Base-by-base conservation (phyloP, 2,888 invertebrate genomes). In the Apantesis nais region DNA sequence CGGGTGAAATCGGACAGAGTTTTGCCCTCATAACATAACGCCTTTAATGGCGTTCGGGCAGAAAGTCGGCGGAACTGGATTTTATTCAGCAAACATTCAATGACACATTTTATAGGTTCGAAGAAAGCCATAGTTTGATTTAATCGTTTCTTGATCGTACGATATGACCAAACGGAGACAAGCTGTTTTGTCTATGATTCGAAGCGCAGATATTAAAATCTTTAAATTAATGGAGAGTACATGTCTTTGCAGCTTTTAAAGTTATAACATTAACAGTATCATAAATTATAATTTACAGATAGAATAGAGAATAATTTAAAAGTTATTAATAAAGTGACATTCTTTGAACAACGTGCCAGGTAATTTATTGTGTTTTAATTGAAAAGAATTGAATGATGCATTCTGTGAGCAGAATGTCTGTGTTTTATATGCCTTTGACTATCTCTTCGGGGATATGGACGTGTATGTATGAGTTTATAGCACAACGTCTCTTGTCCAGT, bases 1-100 rank as follows among this genome's bases (percentile, higher is more conserved):
- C 61, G 41, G 72, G 83, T 76, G 85, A 85, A 85, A 85, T 78
- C 80, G 79, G 74, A 71, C 71, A 76, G 62, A 73, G 71, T 70
- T 79, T 78, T 70, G 78, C 74, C 80, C 79, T 77, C 77, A 78
- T 75, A 78, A 73, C 77, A 78, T 78, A 76, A 74, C 64, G 69
- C 77, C 76, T 71, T 83, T 82, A 76, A 83, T 68, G 77, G 81
- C 22, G 25, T 31, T 66, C 71, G 82, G 14, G 61, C 66, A 66
- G 75, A 78, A 75, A 74, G 72, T 70, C 60, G 60, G 70, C 55
- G 48, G 9, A 71, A 66, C 77, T 66, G 72, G 70, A 74, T 74
- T 80, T 81, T 81, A 76, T 68, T 81, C 64, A 16, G 62, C 71
- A 79, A 81, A 78, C 70, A 74, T 74, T 74, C 41, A 34, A 66